Conservation (phyloP, 2,797 vertebrate species). For the Lepus townsendii region DNA sequence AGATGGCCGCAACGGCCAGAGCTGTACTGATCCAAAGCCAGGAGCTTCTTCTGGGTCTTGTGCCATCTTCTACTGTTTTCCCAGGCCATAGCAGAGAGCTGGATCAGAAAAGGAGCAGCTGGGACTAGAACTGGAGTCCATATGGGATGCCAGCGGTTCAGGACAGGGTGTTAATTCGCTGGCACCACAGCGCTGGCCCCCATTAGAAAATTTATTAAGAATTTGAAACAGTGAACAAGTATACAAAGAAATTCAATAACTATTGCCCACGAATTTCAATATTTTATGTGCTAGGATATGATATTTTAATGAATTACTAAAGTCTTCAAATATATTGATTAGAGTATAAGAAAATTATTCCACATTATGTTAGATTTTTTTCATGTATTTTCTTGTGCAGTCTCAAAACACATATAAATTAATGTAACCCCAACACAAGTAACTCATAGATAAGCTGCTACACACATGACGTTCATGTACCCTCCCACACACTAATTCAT, state of each 20-base stretch:
- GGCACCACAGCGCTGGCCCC: no score
- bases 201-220: not conserved
- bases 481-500: not conserved
- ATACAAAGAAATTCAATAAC: conserved; percentile 13
- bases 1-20: no score
- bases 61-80: no score
- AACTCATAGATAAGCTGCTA: not conserved
- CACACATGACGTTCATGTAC: not conserved
- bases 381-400: not conserved
- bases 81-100: no score
- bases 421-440: not conserved
- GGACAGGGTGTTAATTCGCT: no score
- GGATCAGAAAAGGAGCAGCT: no score
- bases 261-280: conserved; percentile 12
- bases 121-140: no score
- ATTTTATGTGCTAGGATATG: conserved; percentile 41
- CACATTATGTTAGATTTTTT: not conserved
- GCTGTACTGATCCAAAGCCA: no score
- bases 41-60: no score
- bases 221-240: conserved; percentile 34
- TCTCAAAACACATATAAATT: not conserved
- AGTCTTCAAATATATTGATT: conserved; percentile 22
- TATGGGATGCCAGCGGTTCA: no score
- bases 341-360: not conserved
- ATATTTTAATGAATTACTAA: conserved; percentile 49